Base-by-base conservation (phyloP, 1,140 invertebrate species). In the Drosophila nebulosa region DNA sequence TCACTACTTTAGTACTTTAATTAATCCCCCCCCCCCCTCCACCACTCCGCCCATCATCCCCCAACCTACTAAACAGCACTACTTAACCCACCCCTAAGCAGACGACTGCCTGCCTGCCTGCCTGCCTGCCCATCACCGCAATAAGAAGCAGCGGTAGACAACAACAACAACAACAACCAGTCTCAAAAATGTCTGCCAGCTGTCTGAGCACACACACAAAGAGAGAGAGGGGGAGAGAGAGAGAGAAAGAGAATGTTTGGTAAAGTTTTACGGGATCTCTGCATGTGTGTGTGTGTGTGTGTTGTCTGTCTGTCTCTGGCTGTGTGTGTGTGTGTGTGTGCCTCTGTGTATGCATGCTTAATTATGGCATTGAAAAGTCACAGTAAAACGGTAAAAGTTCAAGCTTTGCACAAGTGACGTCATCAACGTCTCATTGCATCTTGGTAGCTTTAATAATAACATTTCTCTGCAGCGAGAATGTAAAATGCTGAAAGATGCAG, bases 321-420 rank as follows among this genome's bases (percentile, higher is more conserved):
- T 86, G 86, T 81, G 86, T 85, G 78, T 88, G 78, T 24, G 36
- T 56, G 39, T 52, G 60, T 30, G 22, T 39, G 27, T 62, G 0
- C 12, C 9, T 18, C 1, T 42, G 83, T 74, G 63, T 69, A 51
- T 55, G 52, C 14, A 68, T 27, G 72, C 74, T 86, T 86, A 85
- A 85, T 88, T 88, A 86, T 86, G 83, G 86, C 70, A 78, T 74
- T 78, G 69, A 66, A 50, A 74, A 70, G 62, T 77, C 69, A 74
- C 51, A 84, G 39, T 64, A 21, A 60, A 60, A 36, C 73, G 73
- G 74, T 73, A 80, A 80, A 74, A 86, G 66, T 76, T 46, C 55
- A 84, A 77, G 72, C 50, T 63, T 51, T 86, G 67, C 73, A 70
- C 70, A 79, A 84, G 16, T 79, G 57, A 59, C 46, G 24, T 14